Evolutionary conservation across 1,140 invertebrate genomes (phyloP), one percentile per base, ranked within the genome.

Genomic region (Neotoxoptera formosana): DNA sequence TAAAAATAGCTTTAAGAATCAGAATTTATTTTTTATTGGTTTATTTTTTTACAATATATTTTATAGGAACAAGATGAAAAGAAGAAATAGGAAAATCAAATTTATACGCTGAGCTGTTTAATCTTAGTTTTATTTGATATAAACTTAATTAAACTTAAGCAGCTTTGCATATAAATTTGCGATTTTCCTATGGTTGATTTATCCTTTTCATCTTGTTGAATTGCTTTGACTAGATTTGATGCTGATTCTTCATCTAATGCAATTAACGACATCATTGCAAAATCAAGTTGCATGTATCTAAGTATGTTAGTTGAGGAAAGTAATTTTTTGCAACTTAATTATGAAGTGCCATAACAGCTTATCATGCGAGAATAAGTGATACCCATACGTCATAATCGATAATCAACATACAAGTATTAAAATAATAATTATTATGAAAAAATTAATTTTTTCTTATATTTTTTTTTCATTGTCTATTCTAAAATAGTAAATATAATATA

Each of bases 211-310:
- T 93, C 81, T 36, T 53, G 91, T n/a, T 41, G 84, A 51, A 84
- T 84, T 30, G 91, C 91, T 47, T 93, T 34, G 8, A 86, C 47
- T 41, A 93, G 6, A 53, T 93, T 93, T 1, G 3, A 4, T 20
- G 81, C 91, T 45, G 91, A 93, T 9, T 93, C 45, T 86, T 93
- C 81, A 84, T 56, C 47, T 41, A 30, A 84, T 25, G 53, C 45
- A 45, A 56, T 14, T 56, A 93, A 93, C 11, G 91, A 86, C 23
- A 86, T 86, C 47, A 93, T 41, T 56, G 91, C 9, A 84, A 93
- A 93, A 23, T 93, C 34, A 53, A 93, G 34, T 45, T 93, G 81
- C 91, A 93, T 93, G 23, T 51, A 93, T 25, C 91, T 93, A 93
- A 84, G 7, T 30, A 17, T 90, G 2, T 67, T 45, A 8, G 36